Percentiles rank a stretch among this genome's conserved stretches.
Evolutionary conservation across 2,888 invertebrate species (phyloP).

Genomic region (Athalia rosae): DNA sequence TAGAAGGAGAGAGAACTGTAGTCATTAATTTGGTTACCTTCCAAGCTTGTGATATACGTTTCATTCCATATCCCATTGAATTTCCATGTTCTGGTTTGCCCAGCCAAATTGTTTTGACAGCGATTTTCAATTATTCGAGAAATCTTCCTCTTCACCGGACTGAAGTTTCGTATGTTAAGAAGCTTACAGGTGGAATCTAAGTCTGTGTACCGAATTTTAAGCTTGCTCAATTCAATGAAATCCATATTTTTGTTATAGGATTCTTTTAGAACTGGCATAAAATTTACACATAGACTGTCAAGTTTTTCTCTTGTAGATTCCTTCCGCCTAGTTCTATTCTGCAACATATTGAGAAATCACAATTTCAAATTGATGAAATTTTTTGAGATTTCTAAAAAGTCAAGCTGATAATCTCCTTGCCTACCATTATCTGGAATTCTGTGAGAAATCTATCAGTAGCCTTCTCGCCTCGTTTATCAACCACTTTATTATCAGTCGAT

Average conservation of each 20-base stretch:
- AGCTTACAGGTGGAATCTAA: conserved; percentile 52
- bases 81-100: conserved; percentile 51
- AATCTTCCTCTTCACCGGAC: conserved; percentile 47
- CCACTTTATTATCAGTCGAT: not conserved
- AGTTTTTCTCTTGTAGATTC: conserved; percentile 46
- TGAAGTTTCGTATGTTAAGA: conserved; percentile 48
- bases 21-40: conserved; percentile 55
- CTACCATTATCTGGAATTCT: conserved; percentile 55
- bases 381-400: too few relatives aligned
- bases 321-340: conserved; percentile 21
- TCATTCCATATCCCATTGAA: conserved; percentile 67
- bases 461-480: conserved; percentile 50
- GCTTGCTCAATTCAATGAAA: conserved; percentile 44
- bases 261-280: conserved; percentile 50
- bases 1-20: too few relatives aligned
- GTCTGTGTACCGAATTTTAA: conserved; percentile 52
- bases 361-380: not conserved
- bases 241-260: conserved; percentile 48
- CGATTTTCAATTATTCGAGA: conserved; percentile 30
- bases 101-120: not conserved
- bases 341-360: conserved; percentile 4
- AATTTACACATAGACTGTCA: conserved; percentile 46
- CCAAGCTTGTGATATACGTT: conserved; percentile 53
- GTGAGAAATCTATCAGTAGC: conserved; percentile 57
- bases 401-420: too few relatives aligned